phyloP scores from a whole-genome alignment of 2,888 invertebrate species.

The Drosophila tanythrix region DNA sequence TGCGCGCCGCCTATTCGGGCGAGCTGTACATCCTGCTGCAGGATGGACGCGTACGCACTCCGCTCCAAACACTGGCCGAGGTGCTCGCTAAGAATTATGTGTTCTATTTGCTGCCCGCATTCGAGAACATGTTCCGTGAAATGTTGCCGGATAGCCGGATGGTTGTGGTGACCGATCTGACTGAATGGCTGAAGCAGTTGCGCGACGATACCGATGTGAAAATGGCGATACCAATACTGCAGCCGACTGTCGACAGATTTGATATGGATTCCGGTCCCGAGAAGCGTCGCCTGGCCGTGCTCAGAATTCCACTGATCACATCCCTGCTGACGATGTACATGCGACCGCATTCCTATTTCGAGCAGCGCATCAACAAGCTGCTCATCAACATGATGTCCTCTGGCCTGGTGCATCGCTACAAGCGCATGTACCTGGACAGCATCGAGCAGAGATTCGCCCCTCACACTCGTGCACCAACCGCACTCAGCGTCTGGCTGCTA shows the following conservation, averaged over 20 bases:
- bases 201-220: slow-evolving; percentile 43
- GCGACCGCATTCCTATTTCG: slow-evolving; percentile 75
- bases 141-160: slow-evolving; percentile 21
- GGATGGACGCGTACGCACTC: slow-evolving; percentile 66
- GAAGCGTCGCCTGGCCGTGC: slow-evolving; percentile 32
- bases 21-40: slow-evolving; percentile 79
- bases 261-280: slow-evolving; percentile 55
- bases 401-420: slow-evolving; percentile 67
- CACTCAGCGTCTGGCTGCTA: slow-evolving; percentile 65
- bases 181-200: slow-evolving; percentile 8
- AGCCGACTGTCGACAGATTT: slow-evolving; percentile 55
- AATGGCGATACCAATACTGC: slow-evolving; percentile 49
- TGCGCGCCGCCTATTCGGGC: slow-evolving; percentile 79
- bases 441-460: slow-evolving; percentile 21
- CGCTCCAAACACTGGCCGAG: slow-evolving; percentile 61
- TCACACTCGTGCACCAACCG: slow-evolving; percentile 50
- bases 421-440: slow-evolving; percentile 63
- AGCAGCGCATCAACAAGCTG: slow-evolving; percentile 57
- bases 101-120: slow-evolving; percentile 57
- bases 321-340: slow-evolving; percentile 78
- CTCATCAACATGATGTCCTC: slow-evolving; percentile 72
- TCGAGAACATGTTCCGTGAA: slow-evolving; percentile 44
- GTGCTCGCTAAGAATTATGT: slow-evolving; percentile 63
- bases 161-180: background rate
- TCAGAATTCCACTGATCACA: slow-evolving; percentile 64